Conservation (phyloP, 2,113 vertebrate species). For the Alectura lathami region DNA sequence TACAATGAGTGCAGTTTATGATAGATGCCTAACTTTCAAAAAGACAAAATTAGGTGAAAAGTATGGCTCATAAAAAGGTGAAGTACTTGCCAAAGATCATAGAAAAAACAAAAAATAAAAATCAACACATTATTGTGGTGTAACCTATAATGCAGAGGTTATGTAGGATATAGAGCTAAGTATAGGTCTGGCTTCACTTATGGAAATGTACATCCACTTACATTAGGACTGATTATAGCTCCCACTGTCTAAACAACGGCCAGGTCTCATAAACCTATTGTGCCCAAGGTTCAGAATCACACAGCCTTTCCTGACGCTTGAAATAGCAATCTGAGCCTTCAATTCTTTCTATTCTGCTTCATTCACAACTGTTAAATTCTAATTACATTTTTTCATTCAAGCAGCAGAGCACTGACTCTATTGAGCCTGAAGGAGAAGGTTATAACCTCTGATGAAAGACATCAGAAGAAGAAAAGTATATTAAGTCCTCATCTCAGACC, state of each 20-base stretch:
- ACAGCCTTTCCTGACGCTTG: background rate
- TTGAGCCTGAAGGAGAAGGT: background rate
- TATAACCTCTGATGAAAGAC: background rate
- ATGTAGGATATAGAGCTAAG: background rate
- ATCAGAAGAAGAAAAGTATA: background rate
- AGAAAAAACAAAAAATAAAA: background rate
- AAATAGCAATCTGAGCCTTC: constrained; percentile 4
- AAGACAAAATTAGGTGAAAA: background rate
- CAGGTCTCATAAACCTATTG: background rate
- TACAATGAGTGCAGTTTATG: background rate
- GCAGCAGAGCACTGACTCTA: background rate
- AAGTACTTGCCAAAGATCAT: background rate
- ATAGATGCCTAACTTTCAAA: background rate
- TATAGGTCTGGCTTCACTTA: background rate
- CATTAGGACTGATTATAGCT: background rate
- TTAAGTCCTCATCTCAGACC: background rate
- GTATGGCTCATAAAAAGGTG: background rate
- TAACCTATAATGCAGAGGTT: background rate
- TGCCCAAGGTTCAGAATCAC: background rate
- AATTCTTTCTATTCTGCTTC: background rate
- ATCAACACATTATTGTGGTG: background rate
- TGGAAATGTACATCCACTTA: constrained; percentile 13
- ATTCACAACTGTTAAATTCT: background rate
- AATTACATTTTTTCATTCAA: background rate
- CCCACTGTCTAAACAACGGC: background rate